phyloP scores from a whole-genome alignment of 2,113 vertebrate genomes.

The Pangasianodon gigas region DNA sequence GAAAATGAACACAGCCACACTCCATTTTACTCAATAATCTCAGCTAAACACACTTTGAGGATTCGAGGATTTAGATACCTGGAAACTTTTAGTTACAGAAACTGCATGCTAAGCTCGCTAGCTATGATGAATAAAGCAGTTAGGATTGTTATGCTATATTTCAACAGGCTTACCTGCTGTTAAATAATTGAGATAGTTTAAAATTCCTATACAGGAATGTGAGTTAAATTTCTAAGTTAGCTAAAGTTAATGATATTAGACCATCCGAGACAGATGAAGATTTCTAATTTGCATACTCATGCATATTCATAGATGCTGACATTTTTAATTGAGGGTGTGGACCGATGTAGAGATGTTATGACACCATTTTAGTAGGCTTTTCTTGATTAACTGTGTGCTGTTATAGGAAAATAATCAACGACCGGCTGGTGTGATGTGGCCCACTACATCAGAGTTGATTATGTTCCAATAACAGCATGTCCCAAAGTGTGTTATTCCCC shows the following conservation, averaged over 20 bases:
- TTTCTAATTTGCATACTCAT: neutral
- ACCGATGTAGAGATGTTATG: neutral
- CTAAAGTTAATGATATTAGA: neutral
- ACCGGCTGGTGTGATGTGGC: too few species aligned
- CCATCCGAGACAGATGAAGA: neutral
- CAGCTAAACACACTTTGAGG: neutral
- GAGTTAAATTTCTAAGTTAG: too few species aligned
- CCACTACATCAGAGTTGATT: too few species aligned
- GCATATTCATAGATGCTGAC: neutral
- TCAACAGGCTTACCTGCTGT: neutral
- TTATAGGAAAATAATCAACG: neutral
- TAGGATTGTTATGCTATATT: neutral
- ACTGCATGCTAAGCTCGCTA: neutral
- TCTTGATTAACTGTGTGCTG: too few species aligned
- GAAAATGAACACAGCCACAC: neutral
- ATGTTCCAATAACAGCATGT: too few species aligned
- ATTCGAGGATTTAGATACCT: neutral
- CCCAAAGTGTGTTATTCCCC: too few species aligned
- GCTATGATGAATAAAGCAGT: neutral
- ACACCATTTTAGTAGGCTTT: too few species aligned
- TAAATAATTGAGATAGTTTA: neutral
- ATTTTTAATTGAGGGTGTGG: neutral
- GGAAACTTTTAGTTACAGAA: neutral
- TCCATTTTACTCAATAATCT: neutral
- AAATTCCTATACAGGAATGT: neutral